These are phyloP conservation scores for Phalera bucephala DNA, from an alignment of 2,888 invertebrate species.

Conservation along the genomic window DNA sequence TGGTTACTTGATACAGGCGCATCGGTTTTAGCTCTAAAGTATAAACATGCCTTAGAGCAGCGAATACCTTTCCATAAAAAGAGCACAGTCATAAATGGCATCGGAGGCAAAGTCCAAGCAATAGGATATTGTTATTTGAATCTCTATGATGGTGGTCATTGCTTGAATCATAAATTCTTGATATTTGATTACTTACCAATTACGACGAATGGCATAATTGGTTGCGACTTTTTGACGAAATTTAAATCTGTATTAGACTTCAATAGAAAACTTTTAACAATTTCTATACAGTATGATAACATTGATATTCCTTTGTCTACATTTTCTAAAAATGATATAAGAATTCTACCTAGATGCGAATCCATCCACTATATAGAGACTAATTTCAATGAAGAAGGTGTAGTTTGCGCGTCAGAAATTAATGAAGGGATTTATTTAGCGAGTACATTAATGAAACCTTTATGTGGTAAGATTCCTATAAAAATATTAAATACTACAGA, in stretches of 20 bases:
- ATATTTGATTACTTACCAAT: conserved; percentile 5
- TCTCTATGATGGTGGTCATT: neutral
- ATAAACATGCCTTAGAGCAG: neutral
- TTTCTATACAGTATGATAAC: neutral
- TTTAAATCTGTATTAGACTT: neutral
- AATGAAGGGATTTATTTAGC: conserved; percentile 1
- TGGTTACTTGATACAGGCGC: conserved; percentile 6
- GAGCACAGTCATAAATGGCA: neutral
- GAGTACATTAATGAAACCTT: neutral
- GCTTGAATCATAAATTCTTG: conserved; percentile 4
- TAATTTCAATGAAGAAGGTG: neutral
- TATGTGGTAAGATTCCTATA: conserved; percentile 1
- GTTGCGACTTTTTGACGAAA: conserved; percentile 3
- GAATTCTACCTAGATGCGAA: conserved; percentile 2
- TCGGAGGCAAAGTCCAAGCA: conserved; percentile 4
- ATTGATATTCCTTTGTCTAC: too few species aligned
- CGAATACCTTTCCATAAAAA: conserved; percentile 2
- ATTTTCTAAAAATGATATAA: too few species aligned
- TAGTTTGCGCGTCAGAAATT: neutral
- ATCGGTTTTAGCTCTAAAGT: conserved; percentile 1
- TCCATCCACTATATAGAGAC: neutral
- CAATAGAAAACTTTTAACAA: neutral
- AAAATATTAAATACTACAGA: too few species aligned
- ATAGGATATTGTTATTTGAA: conserved; percentile 5
- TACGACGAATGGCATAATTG: conserved; percentile 5